Conservation (phyloP, 2,797 vertebrate genomes). For the Girardinus metallicus region DNA sequence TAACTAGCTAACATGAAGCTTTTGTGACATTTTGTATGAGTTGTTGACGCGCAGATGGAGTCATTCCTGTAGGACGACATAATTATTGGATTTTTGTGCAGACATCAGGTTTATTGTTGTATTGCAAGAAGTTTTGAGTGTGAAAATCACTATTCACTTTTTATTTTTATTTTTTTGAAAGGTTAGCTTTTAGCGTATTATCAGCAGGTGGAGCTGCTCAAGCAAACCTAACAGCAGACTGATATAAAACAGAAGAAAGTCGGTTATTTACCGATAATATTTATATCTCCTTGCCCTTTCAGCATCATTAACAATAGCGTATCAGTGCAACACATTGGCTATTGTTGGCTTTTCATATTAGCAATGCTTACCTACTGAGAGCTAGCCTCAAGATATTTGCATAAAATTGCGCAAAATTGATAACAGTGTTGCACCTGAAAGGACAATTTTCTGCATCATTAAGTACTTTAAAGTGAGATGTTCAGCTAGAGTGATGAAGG, state of each 20-base stretch:
- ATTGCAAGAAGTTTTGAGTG: neutral
- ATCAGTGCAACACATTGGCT: neutral
- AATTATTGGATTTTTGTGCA: neutral
- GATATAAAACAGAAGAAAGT: neutral
- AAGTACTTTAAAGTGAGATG: neutral
- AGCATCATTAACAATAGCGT: neutral
- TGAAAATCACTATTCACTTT: too few relatives aligned
- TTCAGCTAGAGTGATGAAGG: neutral
- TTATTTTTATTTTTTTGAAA: too few relatives aligned
- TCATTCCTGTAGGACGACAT: neutral
- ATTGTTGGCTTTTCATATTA: neutral
- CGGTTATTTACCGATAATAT: neutral
- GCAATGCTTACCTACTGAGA: neutral
- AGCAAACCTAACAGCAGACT: neutral
- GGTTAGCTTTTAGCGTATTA: neutral
- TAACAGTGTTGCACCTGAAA: neutral
- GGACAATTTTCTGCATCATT: neutral
- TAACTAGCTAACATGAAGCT: neutral
- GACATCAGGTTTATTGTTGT: neutral
- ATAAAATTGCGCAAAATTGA: neutral
- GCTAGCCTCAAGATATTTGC: neutral
- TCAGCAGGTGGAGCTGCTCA: neutral
- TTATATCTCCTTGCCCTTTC: neutral
- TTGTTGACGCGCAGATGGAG: neutral
- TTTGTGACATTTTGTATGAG: neutral